A percentile compares a stretch with the other conserved stretches of the same genome.
phyloP scores from a whole-genome alignment of 2,888 invertebrate genomes.

The Andrena minutula region DNA sequence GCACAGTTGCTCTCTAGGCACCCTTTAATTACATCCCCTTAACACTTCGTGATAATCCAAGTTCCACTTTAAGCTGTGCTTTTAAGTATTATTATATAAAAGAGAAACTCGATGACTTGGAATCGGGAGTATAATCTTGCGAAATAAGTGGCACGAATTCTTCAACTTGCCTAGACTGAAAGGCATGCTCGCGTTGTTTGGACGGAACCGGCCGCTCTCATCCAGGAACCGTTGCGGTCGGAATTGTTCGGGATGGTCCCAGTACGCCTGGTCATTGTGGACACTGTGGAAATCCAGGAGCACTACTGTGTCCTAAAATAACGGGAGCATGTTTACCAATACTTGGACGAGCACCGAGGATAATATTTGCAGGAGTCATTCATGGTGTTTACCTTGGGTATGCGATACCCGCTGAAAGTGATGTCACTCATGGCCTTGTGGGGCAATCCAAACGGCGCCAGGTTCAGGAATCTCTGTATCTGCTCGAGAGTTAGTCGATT shows the following conservation, averaged over 20 bases:
- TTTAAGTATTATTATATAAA: no score
- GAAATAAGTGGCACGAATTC: no score
- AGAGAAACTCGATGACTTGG: no score
- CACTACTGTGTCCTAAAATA: conserved; percentile 87
- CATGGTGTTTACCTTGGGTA: conserved; percentile 84
- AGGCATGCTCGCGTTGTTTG: conserved; percentile 87
- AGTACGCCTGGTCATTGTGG: conserved; percentile 87
- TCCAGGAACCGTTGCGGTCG: conserved; percentile 89
- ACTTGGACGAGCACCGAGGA: neutral
- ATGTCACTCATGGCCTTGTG: conserved; percentile 85
- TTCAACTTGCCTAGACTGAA: conserved; percentile 88
- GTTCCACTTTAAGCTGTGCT: no score
- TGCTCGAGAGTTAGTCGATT: conserved; percentile 84
- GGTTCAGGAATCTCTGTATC: conserved; percentile 85
- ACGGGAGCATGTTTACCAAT: neutral
- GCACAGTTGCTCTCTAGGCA: no score
- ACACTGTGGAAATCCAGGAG: conserved; percentile 88
- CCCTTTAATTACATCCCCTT: no score
- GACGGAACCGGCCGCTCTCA: conserved; percentile 86
- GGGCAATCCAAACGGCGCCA: conserved; percentile 87
- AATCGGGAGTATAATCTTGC: no score
- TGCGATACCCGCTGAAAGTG: conserved; percentile 84
- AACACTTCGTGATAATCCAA: no score
- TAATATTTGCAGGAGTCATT: neutral
- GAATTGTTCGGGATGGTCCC: conserved; percentile 88